Evolutionary conservation across 2,797 vertebrate genomes (phyloP).

Genomic region (Coreius guichenoti): DNA sequence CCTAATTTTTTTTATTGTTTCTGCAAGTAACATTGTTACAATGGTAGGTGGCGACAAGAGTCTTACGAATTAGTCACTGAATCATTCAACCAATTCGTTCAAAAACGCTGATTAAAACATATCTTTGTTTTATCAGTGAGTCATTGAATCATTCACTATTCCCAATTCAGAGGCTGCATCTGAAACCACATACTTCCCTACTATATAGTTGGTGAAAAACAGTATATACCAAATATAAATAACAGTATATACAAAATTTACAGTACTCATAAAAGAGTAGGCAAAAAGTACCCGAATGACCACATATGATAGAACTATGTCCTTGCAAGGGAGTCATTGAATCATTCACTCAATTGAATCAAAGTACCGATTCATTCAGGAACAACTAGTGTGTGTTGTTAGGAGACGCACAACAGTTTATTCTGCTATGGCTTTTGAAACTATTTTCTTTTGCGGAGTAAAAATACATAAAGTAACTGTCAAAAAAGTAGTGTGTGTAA

Average conservation of each 20-base stretch:
- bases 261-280: not conserved
- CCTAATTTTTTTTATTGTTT: not conserved
- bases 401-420: not conserved
- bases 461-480: not conserved
- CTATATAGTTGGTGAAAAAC: no score
- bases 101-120: not conserved
- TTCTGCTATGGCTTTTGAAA: not conserved
- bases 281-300: not conserved
- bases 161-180: not conserved
- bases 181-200: not conserved
- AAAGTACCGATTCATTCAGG: not conserved
- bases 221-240: not conserved
- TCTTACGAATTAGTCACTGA: not conserved
- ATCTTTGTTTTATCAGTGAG: not conserved
- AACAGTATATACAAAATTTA: not conserved
- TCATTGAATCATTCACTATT: not conserved
- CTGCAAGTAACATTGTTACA: not conserved
- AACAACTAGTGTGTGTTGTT: not conserved
- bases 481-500: not conserved
- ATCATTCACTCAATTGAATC: not conserved
- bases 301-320: no score
- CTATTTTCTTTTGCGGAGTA: not conserved
- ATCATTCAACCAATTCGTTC: not conserved
- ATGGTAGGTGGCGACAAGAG: not conserved
- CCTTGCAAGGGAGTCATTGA: not conserved